Base-by-base conservation (phyloP, 2,113 vertebrate species). In the Nycticorax nycticorax region DNA sequence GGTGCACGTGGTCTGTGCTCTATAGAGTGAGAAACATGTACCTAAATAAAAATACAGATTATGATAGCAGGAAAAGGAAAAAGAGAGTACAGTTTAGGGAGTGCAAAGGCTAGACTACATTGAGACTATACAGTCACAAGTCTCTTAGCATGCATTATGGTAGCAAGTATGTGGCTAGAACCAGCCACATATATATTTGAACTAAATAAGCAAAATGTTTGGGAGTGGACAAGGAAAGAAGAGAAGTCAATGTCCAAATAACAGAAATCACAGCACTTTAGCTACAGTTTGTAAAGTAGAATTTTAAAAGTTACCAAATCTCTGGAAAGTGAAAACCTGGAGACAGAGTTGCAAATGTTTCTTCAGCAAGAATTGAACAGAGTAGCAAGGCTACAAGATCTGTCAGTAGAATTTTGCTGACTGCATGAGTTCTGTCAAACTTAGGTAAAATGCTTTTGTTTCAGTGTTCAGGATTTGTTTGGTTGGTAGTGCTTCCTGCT, bases 1-100 rank as follows among this genome's bases (percentile, higher is more conserved):
- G 8, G 4, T 60, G 39, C 23, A 26, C 14, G 14, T 56, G 57
- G 8, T n/a, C 30, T 28, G 2, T 0, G 0, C 56, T 52, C 24
- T 81, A 8, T 4, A 56, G 47, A 39, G 8, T 55, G 23, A 85
- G 43, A 72, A n/a, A 1, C 19, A 16, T 14, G 5, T 19, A 62
- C 1, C 3, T 50, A 52, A 77, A 77, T 60, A 69, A n/a, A n/a
- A 73, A 22, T 28, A 28, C 8, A 52, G 47, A 35, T 43, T 62
- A 37, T 13, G 2, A n/a, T 6, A 74, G 24, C 10, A 77, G 28
- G 32, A 63, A 84, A 72, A 68, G 8, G 10, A 69, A 57, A 43
- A 59, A 41, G 3, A 82, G 20, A 37, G 5, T 66, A 22, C 1
- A 66, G 9, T 2, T 32, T 32, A 43, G 16, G 7, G 17, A 81